These are phyloP conservation scores for Sinocyclocheilus grahami DNA, from an alignment of 2,113 vertebrate genomes.

Conservation along the genomic window DNA sequence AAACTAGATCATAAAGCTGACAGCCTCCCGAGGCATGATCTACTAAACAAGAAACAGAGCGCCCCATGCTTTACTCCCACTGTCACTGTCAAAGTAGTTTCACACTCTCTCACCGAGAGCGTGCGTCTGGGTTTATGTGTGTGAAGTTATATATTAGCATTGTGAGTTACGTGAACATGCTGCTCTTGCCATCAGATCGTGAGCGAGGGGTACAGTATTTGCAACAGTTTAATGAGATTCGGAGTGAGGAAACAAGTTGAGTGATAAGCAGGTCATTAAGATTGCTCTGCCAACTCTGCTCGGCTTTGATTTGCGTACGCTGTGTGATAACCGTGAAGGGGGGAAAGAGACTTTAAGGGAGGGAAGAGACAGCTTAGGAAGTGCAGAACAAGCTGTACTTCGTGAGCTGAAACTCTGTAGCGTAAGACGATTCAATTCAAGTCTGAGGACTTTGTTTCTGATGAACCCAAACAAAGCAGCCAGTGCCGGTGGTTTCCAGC, in stretches of 20 bases:
- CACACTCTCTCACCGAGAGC: conserved; percentile 4
- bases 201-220: background rate
- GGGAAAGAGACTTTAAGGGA: background rate
- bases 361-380: background rate
- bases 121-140: background rate
- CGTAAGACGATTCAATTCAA: background rate
- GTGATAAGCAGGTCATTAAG: conserved; percentile 39
- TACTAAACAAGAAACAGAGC: conserved; percentile 22
- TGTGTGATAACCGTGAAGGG: conserved; percentile 30
- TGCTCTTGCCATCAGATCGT: conserved; percentile 9
- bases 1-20: conserved; percentile 55
- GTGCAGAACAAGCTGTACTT: background rate
- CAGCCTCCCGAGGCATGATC: conserved; percentile 50
- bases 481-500: background rate
- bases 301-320: conserved; percentile 27
- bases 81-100: conserved; percentile 1
- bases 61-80: conserved; percentile 10
- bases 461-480: background rate
- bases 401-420: background rate
- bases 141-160: background rate
- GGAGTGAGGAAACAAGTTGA: conserved; percentile 24
- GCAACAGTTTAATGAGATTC: conserved; percentile 28
- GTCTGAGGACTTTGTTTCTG: background rate
- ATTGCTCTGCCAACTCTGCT: background rate
- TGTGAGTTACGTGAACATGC: background rate